Base-by-base conservation (phyloP, 30 jellyfish, hydroid and myxozoan species). In the Clytia hemisphaerica region DNA sequence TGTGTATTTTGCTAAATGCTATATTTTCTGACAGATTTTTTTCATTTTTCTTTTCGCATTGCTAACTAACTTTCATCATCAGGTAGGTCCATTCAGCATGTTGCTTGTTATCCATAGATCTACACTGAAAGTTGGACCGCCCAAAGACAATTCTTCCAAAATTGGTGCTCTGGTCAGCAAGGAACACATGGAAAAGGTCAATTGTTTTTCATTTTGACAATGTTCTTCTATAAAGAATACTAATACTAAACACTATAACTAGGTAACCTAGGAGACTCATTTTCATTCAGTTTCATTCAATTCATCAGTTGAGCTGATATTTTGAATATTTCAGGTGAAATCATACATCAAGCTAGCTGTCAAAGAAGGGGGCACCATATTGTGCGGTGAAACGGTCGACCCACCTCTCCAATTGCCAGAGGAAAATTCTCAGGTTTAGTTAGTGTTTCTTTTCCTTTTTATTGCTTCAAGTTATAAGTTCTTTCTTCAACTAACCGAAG, bases 151-250 rank as follows among this genome's bases (percentile, higher is more conserved):
- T 19, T 68, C 36, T n/a, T 57, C 72, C 14, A 70, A 70, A 48
- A 68, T 85, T 61, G 96, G 96, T 37, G 96, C 96, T 1, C 73
- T 85, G 18, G 84, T 85, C 36, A 85, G 96, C 29, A 78, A 85
- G 37, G 85, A 85, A 33, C 96, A 85, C 45, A 24, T 64, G 58
- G 78, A 85, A 25, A 85, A 85, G 96, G 96, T 85, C 51, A n/a
- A 16, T 9, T 36, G 33, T 18, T 62, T 62, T 31, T 21, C n/a
- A 40, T 7, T n/a, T 7, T 40, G n/a, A 40, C 15, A 10, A 7
- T 40, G 15, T 40, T 40, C 15, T 40, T 40, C 53, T 40, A n/a
- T 40, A 40, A 40, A 40, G 53, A n/a, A 40, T 10, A 40, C 53
- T 40, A 7, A 7, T 7, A 40, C 53, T 40, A 40, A 40, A 40